Percentiles rank a stretch among this genome's conserved stretches.
Evolutionary conservation across 2,797 vertebrate genomes (phyloP).

Genomic region (Falco rusticolus): DNA sequence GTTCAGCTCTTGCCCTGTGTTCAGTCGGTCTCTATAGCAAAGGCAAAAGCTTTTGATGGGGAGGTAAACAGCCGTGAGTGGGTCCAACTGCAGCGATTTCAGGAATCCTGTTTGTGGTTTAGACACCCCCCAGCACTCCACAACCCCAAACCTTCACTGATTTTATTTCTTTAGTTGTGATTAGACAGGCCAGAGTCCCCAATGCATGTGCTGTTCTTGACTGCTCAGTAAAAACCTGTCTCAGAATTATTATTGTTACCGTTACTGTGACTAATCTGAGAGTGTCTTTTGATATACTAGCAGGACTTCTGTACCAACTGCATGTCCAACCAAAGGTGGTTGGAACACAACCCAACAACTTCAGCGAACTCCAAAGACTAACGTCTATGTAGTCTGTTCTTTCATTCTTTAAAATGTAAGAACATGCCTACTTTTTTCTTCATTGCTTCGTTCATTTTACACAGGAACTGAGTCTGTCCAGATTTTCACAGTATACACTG

Average conservation of each 20-base stretch:
- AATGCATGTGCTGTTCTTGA: background rate
- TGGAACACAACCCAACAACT: background rate
- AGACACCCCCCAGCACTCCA: accelerated
- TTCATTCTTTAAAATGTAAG: background rate
- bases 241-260: background rate
- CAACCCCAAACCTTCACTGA: background rate
- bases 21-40: background rate
- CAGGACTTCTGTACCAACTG: background rate
- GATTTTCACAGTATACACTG: background rate
- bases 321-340: background rate
- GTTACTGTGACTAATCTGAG: background rate
- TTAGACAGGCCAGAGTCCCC: background rate
- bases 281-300: background rate
- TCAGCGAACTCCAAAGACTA: background rate
- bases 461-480: background rate
- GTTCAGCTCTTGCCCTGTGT: background rate
- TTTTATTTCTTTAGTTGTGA: background rate
- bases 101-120: background rate
- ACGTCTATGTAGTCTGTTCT: background rate
- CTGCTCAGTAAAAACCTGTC: background rate
- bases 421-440: background rate
- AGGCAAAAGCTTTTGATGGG: background rate
- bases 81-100: background rate
- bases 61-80: background rate
- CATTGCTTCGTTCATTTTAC: background rate